Conservation (phyloP, 2,113 vertebrate genomes). For the Lonchura striata region DNA sequence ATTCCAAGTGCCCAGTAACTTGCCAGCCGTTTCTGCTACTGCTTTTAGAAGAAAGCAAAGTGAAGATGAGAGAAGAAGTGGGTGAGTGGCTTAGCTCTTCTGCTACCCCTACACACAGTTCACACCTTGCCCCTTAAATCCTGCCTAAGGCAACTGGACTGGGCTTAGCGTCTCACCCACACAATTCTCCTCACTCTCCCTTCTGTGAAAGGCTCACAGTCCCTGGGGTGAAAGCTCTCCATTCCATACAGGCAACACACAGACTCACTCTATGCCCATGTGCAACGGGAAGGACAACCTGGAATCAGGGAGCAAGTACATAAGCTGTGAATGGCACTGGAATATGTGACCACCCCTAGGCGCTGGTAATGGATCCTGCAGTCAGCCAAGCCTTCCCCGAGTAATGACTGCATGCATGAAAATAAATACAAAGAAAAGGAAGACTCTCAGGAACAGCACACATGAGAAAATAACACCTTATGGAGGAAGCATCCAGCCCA, state of each 20-base stretch:
- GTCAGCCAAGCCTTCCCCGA: not conserved
- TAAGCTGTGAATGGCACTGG: not conserved
- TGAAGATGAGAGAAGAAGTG: not conserved
- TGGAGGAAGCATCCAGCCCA: conserved; percentile 27
- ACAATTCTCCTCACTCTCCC: not conserved
- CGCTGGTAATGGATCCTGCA: not conserved
- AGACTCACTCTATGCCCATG: rapidly evolving
- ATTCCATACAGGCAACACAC: not conserved
- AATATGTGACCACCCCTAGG: not conserved
- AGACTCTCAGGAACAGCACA: not conserved
- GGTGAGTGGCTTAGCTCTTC: not conserved
- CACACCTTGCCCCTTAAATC: conserved; percentile 31
- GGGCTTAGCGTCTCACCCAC: not conserved
- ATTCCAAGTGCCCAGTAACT: not conserved
- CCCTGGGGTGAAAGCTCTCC: not conserved
- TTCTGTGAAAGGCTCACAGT: not conserved
- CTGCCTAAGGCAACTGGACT: conserved; percentile 22
- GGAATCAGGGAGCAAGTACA: not conserved
- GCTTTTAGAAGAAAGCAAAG: not conserved
- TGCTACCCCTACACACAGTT: not conserved
- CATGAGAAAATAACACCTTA: not conserved
- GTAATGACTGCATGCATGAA: not conserved
- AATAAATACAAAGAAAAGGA: not conserved
- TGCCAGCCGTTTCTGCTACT: not conserved
- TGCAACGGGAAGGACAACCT: not conserved